Base-by-base conservation (phyloP, 2,797 vertebrate species). In the Bryconaethiops microstoma region DNA sequence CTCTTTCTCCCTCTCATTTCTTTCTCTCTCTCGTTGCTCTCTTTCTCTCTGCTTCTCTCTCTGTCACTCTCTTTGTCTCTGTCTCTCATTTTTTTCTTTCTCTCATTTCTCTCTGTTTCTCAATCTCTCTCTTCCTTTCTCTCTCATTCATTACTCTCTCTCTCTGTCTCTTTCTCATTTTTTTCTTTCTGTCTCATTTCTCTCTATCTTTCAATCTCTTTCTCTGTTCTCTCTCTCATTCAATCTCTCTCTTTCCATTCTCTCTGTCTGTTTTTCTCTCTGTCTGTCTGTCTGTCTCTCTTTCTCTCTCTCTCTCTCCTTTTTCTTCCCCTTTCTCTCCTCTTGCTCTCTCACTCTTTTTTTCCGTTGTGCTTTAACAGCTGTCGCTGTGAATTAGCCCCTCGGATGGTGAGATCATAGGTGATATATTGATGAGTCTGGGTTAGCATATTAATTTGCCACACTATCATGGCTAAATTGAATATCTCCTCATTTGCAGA, bases 341-440 rank as follows among this genome's bases (percentile, higher is more conserved):
- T 29, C 29, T 17, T 39, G 2, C 39, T 67, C 64, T 68, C 14
- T 42, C 14, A 1, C 35, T 67, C 4, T 17, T 16, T 39, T 5
- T 50, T 55, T 67, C 68, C 60, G 40, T 19, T 65, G 35, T 17
- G 69, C 57, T 39, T 3, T 50, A 74, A 52, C 42, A 54, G 78
- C 42, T 74, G 69, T 78, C 76, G n/a, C 54, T 23, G 65, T 78
- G 60, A 82, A 82, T 68, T 60, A 82, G 10, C n/a, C 2, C 63
- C 29, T 42, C 52, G 52, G 60, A 77, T 69, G 25, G 69, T 67
- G 69, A 77, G 69, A 40, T 74, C 75, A 74, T 60, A 77, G 69
- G 81, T 68, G 69, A 73, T 69, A 69, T 78, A 60, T 74, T 74
- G 81, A 78, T 60, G 81, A 73, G 25, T 72, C 62, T 25, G 45